Base-by-base conservation (phyloP, 2,113 vertebrate species). In the Protomyctophum bolini region DNA sequence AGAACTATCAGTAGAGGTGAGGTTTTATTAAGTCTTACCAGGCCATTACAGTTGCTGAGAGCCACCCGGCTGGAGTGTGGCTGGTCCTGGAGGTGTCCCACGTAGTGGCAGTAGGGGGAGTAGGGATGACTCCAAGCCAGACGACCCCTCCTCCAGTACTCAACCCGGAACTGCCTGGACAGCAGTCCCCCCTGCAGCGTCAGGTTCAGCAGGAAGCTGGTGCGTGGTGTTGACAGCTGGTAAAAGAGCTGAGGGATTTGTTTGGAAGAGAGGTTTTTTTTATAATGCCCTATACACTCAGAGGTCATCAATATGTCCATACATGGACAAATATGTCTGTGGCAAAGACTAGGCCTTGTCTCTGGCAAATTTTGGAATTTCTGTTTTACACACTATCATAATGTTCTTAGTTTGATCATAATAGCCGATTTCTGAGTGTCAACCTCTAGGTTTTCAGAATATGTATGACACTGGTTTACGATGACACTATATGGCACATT, bases 11-110 rank as follows among this genome's bases (percentile, higher is more conserved):
- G 33, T 41, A 6, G 33, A 41, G 33, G 33, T 41, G 33, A 41
- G 33, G 5, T 41, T 41, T 41, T 3, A 6, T 21, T 21, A 41
- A 41, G 21, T 79, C 96, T 96, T 91, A 99, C 98, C 96, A 99
- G 93, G 86, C 98, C 98, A 0, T 99, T 97, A 82, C 98, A 99
- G 94, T 97, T 98, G 93, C 97, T 99, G 87, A 99, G 94, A 77
- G 98, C 98, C 49, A 99, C 98, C 67, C 94, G 95, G 68, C 95
- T 98, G 81, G 87, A 95, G 79, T 93, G 85, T 0, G 94, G 92
- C 70, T 94, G 96, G 75, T 96, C 94, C 83, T 97, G 95, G 65
- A 99, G 90, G 90, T 99, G 97, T 15, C 98, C 98, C 0, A 94
- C 92, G 0, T 99, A 99, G 89, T 98, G 96, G 86, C 98, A 99